Evolutionary conservation across 1,140 invertebrate species (phyloP).

Genomic region (Zaprionus nigranus): DNA sequence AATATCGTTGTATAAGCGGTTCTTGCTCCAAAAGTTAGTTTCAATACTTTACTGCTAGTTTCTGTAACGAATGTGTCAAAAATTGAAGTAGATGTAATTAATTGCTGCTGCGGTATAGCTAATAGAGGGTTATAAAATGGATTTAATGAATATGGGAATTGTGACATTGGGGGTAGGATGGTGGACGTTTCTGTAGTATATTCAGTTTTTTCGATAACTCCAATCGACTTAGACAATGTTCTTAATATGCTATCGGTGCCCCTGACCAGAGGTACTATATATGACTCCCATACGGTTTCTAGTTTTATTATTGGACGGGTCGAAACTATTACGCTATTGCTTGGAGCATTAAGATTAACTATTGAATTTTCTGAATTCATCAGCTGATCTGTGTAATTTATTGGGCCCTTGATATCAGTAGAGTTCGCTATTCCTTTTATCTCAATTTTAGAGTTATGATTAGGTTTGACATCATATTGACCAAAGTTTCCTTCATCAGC

Average conservation of each 20-base stretch:
- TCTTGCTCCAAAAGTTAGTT: conserved; percentile 94
- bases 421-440: conserved; percentile 43
- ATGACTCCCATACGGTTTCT: conserved; percentile 92
- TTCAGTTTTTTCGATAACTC: conserved; percentile 90
- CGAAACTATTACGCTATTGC: conserved; percentile 88
- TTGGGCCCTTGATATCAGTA: conserved; percentile 30
- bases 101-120: conserved; percentile 87
- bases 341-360: conserved; percentile 31
- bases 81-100: conserved; percentile 92
- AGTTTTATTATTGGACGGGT: conserved; percentile 90
- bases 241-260: conserved; percentile 90
- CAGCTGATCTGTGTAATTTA: conserved; percentile 30
- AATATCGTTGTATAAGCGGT: conserved; percentile 94
- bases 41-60: conserved; percentile 92
- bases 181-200: conserved; percentile 91
- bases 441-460: conserved; percentile 47
- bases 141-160: conserved; percentile 84
- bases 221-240: conserved; percentile 90
- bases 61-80: conserved; percentile 91
- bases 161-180: conserved; percentile 86
- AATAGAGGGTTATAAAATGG: conserved; percentile 84
- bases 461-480: conserved; percentile 86
- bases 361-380: conserved; percentile 26
- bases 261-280: conserved; percentile 91
- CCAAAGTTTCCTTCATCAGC: conserved; percentile 91